These are phyloP conservation scores for Xylocampa areola DNA, from an alignment of 2,888 invertebrate species.

Conservation along the genomic window DNA sequence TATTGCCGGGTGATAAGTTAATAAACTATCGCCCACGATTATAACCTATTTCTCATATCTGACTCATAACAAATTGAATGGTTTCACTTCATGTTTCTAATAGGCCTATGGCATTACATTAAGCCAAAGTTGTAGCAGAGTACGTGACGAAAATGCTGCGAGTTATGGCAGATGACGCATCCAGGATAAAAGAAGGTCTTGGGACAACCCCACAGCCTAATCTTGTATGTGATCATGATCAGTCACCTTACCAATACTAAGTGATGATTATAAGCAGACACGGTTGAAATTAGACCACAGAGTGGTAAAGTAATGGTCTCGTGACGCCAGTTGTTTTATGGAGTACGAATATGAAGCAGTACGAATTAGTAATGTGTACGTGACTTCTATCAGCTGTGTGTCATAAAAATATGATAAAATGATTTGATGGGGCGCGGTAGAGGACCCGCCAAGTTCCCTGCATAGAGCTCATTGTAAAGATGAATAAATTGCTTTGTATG, in stretches of 20 bases:
- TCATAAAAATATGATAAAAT: slow-evolving; percentile 34
- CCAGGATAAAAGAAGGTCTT: slow-evolving; percentile 29
- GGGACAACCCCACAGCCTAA: slow-evolving; percentile 44
- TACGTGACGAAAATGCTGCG: slow-evolving; percentile 46
- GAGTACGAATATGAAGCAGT: slow-evolving; percentile 19
- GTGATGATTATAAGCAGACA: slow-evolving; percentile 44
- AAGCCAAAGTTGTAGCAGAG: slow-evolving; percentile 7
- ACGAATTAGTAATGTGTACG: slow-evolving; percentile 40
- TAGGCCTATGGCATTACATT: slow-evolving; percentile 32
- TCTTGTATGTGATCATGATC: slow-evolving; percentile 32
- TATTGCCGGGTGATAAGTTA: slow-evolving; percentile 42
- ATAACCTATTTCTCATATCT: slow-evolving; percentile 22
- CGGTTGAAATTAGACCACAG: slow-evolving; percentile 65
- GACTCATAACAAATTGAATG: slow-evolving; percentile 43
- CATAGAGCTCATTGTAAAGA: background rate
- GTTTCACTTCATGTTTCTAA: slow-evolving; percentile 35
- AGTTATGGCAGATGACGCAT: slow-evolving; percentile 45
- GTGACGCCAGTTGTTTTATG: slow-evolving; percentile 39
- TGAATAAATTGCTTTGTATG: too few relatives aligned
- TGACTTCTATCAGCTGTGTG: slow-evolving; percentile 45
- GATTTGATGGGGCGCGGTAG: slow-evolving; percentile 11
- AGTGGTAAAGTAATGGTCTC: slow-evolving; percentile 35
- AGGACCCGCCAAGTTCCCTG: slow-evolving; percentile 10
- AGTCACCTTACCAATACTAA: slow-evolving; percentile 46
- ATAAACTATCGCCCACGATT: slow-evolving; percentile 48